Base-by-base conservation (phyloP, 2,797 vertebrate genomes). In the Ceyx erithaca region DNA sequence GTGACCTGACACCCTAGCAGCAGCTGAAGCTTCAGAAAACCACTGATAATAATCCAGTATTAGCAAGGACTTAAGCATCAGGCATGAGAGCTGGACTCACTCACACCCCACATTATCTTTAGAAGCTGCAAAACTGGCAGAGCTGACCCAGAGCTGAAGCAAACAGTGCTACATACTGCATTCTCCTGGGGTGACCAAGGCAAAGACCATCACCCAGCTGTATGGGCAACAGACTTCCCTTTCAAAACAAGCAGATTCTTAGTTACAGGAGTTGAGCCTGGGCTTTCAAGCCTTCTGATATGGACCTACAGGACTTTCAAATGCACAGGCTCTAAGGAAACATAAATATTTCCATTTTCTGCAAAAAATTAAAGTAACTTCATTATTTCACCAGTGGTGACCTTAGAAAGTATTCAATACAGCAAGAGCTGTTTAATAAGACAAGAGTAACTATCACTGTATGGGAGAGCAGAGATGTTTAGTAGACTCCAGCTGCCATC, bases 21-120 rank as follows among this genome's bases (percentile, higher is more conserved):
- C 75, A 86, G 13, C 28, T 77, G n/a, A 93, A 19, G 46, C 49
- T 86, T 66, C 33, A 66, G 49, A 48, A 85, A 89, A 69, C 17
- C 25, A 55, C 8, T 43, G 57, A 2, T 15, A 77, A 40, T 19
- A 80, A 49, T 23, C 46, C 67, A 78, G 35, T 16, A 76, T 31
- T n/a, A 66, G 2, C 2, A 1, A 69, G 33, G 41, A 61, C 23
- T 69, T 77, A 21, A 86, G 19, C 71, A 78, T 2, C 21, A 88
- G 31, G 31, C 20, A 8, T 30, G 33, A 61, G 10, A 75, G 20
- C 25, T 21, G 28, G 37, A 28, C 31, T 80, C 52, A 43, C 12
- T 80, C 48, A 49, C 10, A 9, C 0, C 1, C 33, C 33, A 52
- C 3, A 0, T n/a, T 76, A 45, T 12, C 33, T 64, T 78, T 2